Conservation (phyloP, 2,113 vertebrate species). For the Oriolus oriolus region DNA sequence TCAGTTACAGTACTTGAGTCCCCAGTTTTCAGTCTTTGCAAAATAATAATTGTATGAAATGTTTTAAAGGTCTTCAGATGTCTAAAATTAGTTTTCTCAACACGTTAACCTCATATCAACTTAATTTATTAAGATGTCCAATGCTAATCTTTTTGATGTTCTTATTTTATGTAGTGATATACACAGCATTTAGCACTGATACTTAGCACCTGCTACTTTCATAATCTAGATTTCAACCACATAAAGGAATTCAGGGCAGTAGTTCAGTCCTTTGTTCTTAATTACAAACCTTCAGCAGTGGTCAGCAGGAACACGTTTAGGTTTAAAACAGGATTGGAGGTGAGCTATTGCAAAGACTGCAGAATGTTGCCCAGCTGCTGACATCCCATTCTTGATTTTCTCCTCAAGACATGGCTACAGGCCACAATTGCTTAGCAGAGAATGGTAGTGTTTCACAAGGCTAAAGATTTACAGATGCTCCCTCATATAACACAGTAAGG, state of each 20-base stretch:
- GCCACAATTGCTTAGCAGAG: conserved; percentile 83
- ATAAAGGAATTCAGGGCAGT: conserved; percentile 78
- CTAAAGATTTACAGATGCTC: conserved; percentile 86
- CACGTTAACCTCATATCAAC: conserved; percentile 81
- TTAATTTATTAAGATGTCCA: conserved; percentile 84
- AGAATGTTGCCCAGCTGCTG: conserved; percentile 77
- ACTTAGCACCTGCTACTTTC: conserved; percentile 84
- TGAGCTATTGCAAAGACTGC: conserved; percentile 82
- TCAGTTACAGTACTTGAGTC: conserved; percentile 80
- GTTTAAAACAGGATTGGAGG: conserved; percentile 80
- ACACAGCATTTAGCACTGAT: conserved; percentile 85
- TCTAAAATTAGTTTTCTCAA: conserved; percentile 84
- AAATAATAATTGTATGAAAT: conserved; percentile 83
- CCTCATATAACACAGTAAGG: conserved; percentile 99
- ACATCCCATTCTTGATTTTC: conserved; percentile 79
- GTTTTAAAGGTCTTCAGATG: conserved; percentile 80
- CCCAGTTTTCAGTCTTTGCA: conserved; percentile 78
- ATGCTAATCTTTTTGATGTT: conserved; percentile 78
- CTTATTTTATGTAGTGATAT: conserved; percentile 81
- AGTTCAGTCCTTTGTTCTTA: conserved; percentile 80
- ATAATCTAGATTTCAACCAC: conserved; percentile 80
- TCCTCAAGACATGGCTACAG: conserved; percentile 81
- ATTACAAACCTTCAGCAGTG: conserved; percentile 81
- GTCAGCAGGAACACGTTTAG: conserved; percentile 80
- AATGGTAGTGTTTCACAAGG: conserved; percentile 84